Evolutionary conservation across 2,113 vertebrate species (phyloP), one percentile per base, ranked within the genome.

Genomic region (Charina bottae): DNA sequence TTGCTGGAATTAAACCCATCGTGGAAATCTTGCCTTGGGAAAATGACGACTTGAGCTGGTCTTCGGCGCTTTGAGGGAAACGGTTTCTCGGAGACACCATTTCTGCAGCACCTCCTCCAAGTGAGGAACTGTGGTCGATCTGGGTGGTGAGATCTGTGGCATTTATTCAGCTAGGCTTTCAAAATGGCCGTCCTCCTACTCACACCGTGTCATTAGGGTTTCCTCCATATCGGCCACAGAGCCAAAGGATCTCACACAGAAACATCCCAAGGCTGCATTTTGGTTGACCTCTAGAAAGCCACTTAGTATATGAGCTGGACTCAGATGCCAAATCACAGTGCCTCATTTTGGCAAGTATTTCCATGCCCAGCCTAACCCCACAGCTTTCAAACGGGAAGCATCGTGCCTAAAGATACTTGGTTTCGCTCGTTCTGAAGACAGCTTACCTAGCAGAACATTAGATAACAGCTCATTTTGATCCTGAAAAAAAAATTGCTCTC

Each of bases 241-340:
- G 89, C 15, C 87, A 59, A 17, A 49, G 89, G 89, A 78, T 68
- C 89, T 42, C 64, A 83, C 89, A 87, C 42, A 90, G 58, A 0
- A 0, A 24, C 86, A 60, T 26, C 2, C 11, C 4, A 10, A 3
- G 19, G 58, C 21, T 26, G 0, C 21, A 28, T 56, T 42, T 83
- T 26, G 17, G 87, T 55, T 90, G 23, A 33, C 55, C 87, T 54
- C 6, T 68, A 1, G 33, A 1, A 3, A 37, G 1, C 0, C 58
- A 26, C 8, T 26, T 42, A 59, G 24, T 4, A 0, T 24, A 55
- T 33, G 46, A 53, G 42, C 59, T 21, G 87, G 12, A 60, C 11
- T 23, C 33, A 8, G 19, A n/a, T 6, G 8, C 8, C 23, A 58
- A 55, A 33, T 33, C 28, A 24, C 4, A 26, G 17, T 11, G 55